Evolutionary conservation across 2,797 vertebrate genomes (phyloP).

Genomic region (Urocyon cinereoargenteus): DNA sequence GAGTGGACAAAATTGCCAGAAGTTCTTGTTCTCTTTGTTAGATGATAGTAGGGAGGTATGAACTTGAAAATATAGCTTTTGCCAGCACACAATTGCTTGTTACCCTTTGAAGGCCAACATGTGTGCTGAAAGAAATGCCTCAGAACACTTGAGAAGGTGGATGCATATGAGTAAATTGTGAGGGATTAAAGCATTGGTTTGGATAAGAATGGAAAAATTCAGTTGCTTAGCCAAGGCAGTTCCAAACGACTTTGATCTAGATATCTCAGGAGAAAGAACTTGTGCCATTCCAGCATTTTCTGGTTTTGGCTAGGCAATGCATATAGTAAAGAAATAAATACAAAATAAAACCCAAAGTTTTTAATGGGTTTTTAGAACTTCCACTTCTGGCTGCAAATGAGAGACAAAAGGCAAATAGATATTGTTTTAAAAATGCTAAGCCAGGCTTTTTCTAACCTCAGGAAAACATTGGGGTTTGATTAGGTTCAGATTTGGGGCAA

Average conservation of each 20-base stretch:
- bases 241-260: constrained; percentile 78
- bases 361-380: constrained; percentile 82
- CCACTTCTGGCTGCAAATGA: constrained; percentile 72
- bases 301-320: constrained; percentile 79
- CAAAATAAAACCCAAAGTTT: constrained; percentile 78
- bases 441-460: constrained; percentile 78
- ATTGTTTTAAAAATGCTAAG: constrained; percentile 81
- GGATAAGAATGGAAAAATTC: constrained; percentile 80
- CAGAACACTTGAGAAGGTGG: constrained; percentile 81
- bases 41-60: constrained; percentile 34
- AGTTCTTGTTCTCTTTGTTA: constrained; percentile 36
- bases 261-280: constrained; percentile 78
- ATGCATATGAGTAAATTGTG: constrained; percentile 74
- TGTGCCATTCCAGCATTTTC: constrained; percentile 71
- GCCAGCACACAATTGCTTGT: constrained; percentile 58
- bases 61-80: constrained; percentile 53
- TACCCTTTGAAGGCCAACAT: constrained; percentile 68
- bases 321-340: constrained; percentile 81
- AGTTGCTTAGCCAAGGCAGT: constrained; percentile 72
- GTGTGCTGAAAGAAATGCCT: constrained; percentile 53
- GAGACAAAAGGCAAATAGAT: constrained; percentile 82
- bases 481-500: constrained; percentile 79
- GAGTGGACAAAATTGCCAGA: neutral
- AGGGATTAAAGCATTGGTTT: constrained; percentile 77
- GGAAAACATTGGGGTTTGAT: constrained; percentile 81